Evolutionary conservation across 2,888 invertebrate species (phyloP).

Genomic region (Chironomus riparius): DNA sequence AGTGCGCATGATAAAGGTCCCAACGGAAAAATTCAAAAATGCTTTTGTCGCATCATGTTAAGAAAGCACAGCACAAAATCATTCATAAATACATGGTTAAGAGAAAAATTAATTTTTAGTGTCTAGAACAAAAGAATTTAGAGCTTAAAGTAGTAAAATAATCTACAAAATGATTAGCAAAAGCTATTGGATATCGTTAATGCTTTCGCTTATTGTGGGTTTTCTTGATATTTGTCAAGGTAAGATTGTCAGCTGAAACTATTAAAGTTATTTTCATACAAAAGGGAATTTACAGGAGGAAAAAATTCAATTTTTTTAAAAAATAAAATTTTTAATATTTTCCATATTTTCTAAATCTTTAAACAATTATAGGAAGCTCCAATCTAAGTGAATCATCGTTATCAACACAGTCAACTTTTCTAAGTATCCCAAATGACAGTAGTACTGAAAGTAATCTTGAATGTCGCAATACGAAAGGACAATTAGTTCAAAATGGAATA

Average conservation of each 20-base stretch:
- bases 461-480: constrained; percentile 68
- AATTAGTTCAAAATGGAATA: constrained; percentile 62
- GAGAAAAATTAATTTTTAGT: background rate
- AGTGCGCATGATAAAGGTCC: background rate
- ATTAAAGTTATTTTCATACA: background rate
- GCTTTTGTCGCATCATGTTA: background rate
- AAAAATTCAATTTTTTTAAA: too few relatives aligned
- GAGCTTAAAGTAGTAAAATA: constrained; percentile 1
- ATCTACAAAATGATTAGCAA: constrained; percentile 1
- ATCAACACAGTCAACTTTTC: background rate
- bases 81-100: background rate
- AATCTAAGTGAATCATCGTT: background rate
- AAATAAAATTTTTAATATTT: too few relatives aligned
- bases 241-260: constrained; percentile 4
- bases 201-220: constrained; percentile 1
- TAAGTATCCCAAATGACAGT: background rate
- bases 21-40: background rate
- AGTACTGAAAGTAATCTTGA: constrained; percentile 36
- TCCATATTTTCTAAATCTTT: too few relatives aligned
- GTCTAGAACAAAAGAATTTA: background rate
- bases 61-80: background rate
- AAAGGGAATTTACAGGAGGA: background rate
- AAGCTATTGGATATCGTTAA: constrained; percentile 7
- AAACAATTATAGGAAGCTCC: background rate
- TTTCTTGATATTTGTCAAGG: constrained; percentile 16